Conservation (phyloP, 2,113 vertebrate species). For the Cololabis saira region DNA sequence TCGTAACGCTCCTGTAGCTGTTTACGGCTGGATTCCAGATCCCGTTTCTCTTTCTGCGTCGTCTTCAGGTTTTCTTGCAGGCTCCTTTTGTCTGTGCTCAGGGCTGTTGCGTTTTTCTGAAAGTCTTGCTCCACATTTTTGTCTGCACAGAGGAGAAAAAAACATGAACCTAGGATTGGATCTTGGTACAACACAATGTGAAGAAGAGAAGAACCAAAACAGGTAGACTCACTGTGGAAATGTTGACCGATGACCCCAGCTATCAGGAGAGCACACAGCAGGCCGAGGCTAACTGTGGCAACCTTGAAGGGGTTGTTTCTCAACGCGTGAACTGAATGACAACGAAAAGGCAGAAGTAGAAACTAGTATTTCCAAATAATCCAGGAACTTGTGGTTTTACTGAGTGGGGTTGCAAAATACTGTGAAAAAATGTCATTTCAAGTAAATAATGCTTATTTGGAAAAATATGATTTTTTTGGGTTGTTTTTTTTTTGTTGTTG, state of each 20-base stretch:
- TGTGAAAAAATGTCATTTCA: background rate
- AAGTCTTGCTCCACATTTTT: constrained; percentile 14
- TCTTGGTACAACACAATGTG: background rate
- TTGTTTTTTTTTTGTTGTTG: no score
- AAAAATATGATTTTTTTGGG: no score
- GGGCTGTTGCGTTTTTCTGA: constrained; percentile 9
- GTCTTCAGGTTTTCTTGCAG: constrained; percentile 27
- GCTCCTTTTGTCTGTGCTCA: constrained; percentile 20
- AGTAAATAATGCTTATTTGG: no score
- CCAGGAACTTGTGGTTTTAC: constrained; percentile 28
- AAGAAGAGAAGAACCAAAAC: background rate
- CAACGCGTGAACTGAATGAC: constrained; percentile 39
- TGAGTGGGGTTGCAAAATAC: constrained; percentile 8
- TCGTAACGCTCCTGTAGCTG: fast-evolving
- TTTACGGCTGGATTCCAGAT: fast-evolving
- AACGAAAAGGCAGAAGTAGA: constrained; percentile 3
- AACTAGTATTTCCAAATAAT: constrained; percentile 13
- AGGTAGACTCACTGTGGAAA: constrained; percentile 61
- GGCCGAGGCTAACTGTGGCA: constrained; percentile 45
- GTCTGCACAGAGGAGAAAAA: constrained; percentile 29
- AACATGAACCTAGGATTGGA: background rate
- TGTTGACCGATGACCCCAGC: constrained; percentile 56
- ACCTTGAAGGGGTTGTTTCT: constrained; percentile 55
- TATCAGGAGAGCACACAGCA: constrained; percentile 63
- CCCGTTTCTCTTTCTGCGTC: constrained; percentile 4